Conservation (phyloP, 1,140 invertebrate species). For the Vollenhovia emeryi region DNA sequence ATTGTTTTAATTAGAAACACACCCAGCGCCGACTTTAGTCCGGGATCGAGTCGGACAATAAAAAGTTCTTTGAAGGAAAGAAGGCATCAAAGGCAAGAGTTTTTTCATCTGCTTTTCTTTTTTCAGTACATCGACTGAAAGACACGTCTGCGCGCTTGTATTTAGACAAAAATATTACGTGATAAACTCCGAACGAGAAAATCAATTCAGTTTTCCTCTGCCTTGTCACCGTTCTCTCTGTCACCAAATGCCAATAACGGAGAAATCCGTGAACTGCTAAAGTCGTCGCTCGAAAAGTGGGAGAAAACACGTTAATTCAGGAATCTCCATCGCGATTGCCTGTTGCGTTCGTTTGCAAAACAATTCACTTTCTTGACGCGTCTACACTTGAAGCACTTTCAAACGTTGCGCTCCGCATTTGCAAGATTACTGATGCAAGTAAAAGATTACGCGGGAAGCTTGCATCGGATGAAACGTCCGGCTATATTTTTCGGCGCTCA, state of each 20-base stretch:
- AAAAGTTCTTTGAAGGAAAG: conserved; percentile 7
- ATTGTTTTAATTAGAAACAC: conserved; percentile 64
- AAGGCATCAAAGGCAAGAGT: background rate
- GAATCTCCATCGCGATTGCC: background rate
- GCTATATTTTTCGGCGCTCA: background rate
- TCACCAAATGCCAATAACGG: background rate
- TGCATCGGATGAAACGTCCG: background rate
- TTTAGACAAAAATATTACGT: conserved; percentile 16
- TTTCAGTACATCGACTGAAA: background rate
- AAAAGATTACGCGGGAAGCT: conserved; percentile 11
- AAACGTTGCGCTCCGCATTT: background rate
- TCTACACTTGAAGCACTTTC: too few relatives aligned
- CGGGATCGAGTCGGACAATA: conserved; percentile 9
- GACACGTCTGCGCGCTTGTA: background rate
- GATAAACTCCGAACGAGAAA: background rate
- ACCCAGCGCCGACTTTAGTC: background rate
- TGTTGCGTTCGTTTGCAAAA: background rate
- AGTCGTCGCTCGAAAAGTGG: background rate
- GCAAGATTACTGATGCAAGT: background rate
- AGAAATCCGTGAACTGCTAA: background rate
- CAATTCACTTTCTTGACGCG: background rate
- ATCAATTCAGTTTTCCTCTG: background rate
- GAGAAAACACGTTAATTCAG: background rate
- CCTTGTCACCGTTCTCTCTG: background rate
- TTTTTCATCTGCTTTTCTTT: background rate